A percentile compares a stretch with the other conserved stretches of the same genome.
Conservation (phyloP, 1,140 invertebrate genomes). For the Augochlora pura region DNA sequence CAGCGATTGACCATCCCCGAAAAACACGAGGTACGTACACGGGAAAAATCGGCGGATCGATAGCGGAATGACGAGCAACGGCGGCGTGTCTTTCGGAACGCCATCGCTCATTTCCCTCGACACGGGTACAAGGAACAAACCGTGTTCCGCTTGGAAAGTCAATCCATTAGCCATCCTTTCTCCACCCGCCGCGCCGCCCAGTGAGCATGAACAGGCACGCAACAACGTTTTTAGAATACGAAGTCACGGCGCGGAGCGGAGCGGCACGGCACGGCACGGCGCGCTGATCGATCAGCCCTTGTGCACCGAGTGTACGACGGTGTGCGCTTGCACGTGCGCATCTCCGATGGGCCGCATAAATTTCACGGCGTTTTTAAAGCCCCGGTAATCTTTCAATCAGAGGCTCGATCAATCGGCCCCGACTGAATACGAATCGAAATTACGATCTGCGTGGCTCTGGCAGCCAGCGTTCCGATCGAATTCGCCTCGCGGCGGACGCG, state of each 20-base stretch:
- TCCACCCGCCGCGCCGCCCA: not conserved
- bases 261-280: too few species aligned
- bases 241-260: not conserved
- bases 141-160: not conserved
- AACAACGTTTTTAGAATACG: conserved; percentile 16
- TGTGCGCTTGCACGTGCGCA: not conserved
- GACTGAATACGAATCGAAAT: conserved; percentile 21
- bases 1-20: not conserved
- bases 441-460: too few species aligned
- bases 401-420: conserved; percentile 16
- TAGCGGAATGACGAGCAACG: not conserved
- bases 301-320: not conserved
- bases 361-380: conserved; percentile 30
- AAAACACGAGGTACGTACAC: not conserved
- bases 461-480: too few species aligned
- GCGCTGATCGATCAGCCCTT: not conserved
- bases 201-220: not conserved
- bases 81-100: not conserved
- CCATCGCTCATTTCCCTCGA: not conserved
- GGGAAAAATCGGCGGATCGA: not conserved
- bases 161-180: not conserved
- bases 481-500: too few species aligned
- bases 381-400: conserved; percentile 29
- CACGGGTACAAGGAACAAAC: not conserved
- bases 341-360: conserved; percentile 26